phyloP scores from a whole-genome alignment of 2,797 vertebrate genomes.

The Xiphophorus birchmanni region DNA sequence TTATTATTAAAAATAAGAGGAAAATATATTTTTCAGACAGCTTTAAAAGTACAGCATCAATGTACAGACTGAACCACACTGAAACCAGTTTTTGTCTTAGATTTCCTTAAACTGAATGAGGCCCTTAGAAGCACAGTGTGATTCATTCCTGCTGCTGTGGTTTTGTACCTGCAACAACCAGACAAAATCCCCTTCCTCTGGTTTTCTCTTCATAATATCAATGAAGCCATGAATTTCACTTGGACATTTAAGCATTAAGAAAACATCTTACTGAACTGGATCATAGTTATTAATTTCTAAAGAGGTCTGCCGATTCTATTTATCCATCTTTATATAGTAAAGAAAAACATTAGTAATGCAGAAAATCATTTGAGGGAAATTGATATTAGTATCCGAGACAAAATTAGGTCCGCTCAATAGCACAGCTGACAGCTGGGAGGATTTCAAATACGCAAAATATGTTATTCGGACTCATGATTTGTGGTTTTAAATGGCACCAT shows the following conservation, averaged over 20 bases:
- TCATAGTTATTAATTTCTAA: slow-evolving; percentile 56
- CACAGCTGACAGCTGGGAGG: slow-evolving; percentile 42
- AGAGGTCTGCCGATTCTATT: slow-evolving; percentile 59
- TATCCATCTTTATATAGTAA: slow-evolving; percentile 40
- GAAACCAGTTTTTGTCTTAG: slow-evolving; percentile 42
- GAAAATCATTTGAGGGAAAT: slow-evolving; percentile 40
- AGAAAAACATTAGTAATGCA: slow-evolving; percentile 46
- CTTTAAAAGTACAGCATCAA: slow-evolving; percentile 44
- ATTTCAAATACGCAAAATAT: slow-evolving; percentile 44
- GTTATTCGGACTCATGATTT: slow-evolving; percentile 42
- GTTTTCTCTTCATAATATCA: slow-evolving; percentile 71
- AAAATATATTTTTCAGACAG: slow-evolving; percentile 55
- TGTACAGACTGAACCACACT: slow-evolving; percentile 40
- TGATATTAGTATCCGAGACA: slow-evolving; percentile 32
- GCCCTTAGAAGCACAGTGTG: slow-evolving; percentile 36
- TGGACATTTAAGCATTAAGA: slow-evolving; percentile 56
- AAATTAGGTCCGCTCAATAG: slow-evolving; percentile 37
- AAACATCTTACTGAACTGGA: slow-evolving; percentile 50
- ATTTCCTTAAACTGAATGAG: slow-evolving; percentile 40
- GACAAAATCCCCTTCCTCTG: slow-evolving; percentile 49
- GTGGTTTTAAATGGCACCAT: slow-evolving; percentile 33
- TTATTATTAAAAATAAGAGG: slow-evolving; percentile 10
- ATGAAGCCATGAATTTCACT: slow-evolving; percentile 51
- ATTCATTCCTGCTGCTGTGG: slow-evolving; percentile 27
- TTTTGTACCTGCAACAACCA: slow-evolving; percentile 53